Evolutionary conservation across 2,888 invertebrate species (phyloP), one percentile per base, ranked within the genome.

Genomic region (Pemphredon lugubris): DNA sequence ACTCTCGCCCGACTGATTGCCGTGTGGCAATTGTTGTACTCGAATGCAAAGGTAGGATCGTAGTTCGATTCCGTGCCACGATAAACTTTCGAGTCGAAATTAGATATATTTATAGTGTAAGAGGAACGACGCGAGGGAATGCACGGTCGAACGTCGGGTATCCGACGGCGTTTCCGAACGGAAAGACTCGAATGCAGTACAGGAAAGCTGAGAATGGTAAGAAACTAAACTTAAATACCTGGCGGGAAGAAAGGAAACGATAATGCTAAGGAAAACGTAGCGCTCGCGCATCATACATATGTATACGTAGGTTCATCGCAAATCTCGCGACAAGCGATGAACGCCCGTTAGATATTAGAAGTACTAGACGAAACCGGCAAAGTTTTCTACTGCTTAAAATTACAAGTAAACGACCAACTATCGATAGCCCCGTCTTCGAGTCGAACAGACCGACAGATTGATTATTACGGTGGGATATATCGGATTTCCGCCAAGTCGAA

Each of bases 341-440:
- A 79, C 73, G 47, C 60, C 42, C 59, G 58, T 73, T 65, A 69
- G 77, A 80, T 71, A 73, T 77, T 73, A 63, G 75, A 77, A 80
- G 69, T 75, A 72, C 75, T 72, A 80, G 80, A 79, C 75, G 73
- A 80, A 79, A 79, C 75, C 73, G 79, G 79, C 77, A 64, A 80
- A 79, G 69, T 73, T 60, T 45, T 59, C 71, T 79, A 79, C 75
- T 75, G 73, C 77, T 79, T 80, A 80, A 79, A 75, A 75, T 79
- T 79, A 80, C 44, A 70, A 61, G 63, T 76, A 71, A 77, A 74
- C 67, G 63, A 72, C 77, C 66, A 65, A 58, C 74, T 37, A 77
- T 59, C 73, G 66, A 65, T 59, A 64, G 72, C 50, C 37, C 60
- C 37, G 11, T 34, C 21, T 32, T 21, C 18, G 45, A 53, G 51